Evolutionary conservation across 2,888 invertebrate genomes (phyloP).

Genomic region (Drosophila anceps): DNA sequence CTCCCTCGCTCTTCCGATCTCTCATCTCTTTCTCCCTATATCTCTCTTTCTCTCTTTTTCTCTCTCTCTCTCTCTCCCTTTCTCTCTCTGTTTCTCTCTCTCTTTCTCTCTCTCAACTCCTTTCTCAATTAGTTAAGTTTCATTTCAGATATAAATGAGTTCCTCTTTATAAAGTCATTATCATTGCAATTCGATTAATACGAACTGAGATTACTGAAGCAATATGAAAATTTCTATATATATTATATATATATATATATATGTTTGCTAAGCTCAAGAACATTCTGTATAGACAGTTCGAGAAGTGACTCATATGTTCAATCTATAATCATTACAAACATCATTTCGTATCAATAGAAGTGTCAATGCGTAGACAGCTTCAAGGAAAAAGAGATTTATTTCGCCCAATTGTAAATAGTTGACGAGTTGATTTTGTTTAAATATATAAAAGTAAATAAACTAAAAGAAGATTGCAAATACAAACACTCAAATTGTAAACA

Average conservation of each 20-base stretch:
- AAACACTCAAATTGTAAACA: not conserved
- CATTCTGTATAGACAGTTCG: constrained; percentile 5
- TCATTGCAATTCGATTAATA: not conserved
- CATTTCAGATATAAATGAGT: not conserved
- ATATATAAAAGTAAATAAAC: not conserved
- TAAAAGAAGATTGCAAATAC: not conserved
- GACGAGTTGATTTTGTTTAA: not conserved
- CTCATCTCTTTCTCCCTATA: not conserved
- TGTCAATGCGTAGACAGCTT: constrained; percentile 1
- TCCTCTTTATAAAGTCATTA: not conserved
- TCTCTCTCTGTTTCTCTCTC: not conserved
- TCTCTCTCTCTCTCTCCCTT: not conserved
- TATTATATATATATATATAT: not conserved
- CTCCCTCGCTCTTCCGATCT: not conserved
- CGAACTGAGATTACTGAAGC: not conserved
- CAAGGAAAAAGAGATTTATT: constrained; percentile 3
- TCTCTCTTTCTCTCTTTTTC: not conserved
- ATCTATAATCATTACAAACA: not conserved
- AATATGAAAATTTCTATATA: not conserved
- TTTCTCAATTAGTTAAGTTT: not conserved
- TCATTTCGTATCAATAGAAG: not conserved
- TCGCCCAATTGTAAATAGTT: constrained; percentile 5
- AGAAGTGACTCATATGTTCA: constrained; percentile 5
- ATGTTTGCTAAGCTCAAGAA: not conserved
- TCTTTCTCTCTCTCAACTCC: not conserved